These are phyloP conservation scores for Romanogobio albipinnatus DNA, from an alignment of 2,113 vertebrate genomes.

Conservation along the genomic window DNA sequence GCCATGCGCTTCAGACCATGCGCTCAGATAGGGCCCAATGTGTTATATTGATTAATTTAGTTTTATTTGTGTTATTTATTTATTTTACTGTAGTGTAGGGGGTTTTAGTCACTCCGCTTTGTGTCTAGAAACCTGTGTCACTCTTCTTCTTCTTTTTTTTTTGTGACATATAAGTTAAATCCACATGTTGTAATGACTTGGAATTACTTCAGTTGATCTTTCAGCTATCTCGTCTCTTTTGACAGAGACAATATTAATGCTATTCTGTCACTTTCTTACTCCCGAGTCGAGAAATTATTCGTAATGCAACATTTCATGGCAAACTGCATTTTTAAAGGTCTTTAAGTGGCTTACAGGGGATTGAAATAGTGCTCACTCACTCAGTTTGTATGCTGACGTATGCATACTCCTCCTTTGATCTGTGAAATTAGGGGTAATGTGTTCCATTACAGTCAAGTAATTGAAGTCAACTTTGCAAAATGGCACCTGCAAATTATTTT, in stretches of 20 bases:
- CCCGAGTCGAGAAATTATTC: not conserved
- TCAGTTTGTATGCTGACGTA: constrained; percentile 39
- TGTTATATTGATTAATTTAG: not conserved
- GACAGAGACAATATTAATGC: not conserved
- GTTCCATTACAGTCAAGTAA: constrained; percentile 39
- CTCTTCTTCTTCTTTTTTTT: not conserved
- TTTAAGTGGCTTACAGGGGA: not conserved
- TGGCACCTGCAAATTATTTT: constrained; percentile 37
- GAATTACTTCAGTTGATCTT: constrained; percentile 27
- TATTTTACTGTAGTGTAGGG: not conserved
- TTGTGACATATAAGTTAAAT: not conserved
- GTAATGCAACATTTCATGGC: constrained; percentile 24
- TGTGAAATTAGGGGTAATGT: constrained; percentile 53
- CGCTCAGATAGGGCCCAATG: not conserved
- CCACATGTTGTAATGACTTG: not conserved
- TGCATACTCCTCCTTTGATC: constrained; percentile 48
- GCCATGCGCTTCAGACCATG: too few relatives aligned
- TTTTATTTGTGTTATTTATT: not conserved
- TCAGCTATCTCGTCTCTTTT: constrained; percentile 8
- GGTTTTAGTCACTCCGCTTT: not conserved
- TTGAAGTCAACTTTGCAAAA: constrained; percentile 44
- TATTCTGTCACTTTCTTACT: constrained; percentile 5
- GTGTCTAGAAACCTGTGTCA: not conserved
- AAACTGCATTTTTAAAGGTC: constrained; percentile 18
- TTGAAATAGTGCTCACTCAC: constrained; percentile 23